These are phyloP conservation scores for Gymnorhina tibicen DNA, from an alignment of 2,113 vertebrate genomes.

Conservation along the genomic window DNA sequence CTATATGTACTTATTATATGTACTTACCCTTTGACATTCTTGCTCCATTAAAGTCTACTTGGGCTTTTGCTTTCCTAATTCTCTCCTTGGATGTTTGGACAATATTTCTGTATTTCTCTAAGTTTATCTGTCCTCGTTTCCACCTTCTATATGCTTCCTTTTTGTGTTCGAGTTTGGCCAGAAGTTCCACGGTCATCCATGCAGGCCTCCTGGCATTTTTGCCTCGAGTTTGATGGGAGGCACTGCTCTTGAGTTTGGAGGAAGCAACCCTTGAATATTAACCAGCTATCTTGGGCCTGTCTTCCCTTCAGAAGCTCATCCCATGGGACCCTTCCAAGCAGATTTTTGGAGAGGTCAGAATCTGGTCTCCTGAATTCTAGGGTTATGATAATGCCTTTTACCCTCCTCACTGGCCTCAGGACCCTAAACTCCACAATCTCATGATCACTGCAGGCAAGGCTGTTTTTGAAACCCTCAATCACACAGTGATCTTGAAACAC, in stretches of 20 bases:
- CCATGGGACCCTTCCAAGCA: neutral
- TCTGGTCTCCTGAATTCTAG: neutral
- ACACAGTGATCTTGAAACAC: neutral
- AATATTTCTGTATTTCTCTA: neutral
- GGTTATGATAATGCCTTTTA: neutral
- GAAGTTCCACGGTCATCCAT: neutral
- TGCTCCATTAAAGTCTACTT: neutral
- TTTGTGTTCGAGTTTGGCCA: neutral
- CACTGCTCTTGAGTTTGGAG: neutral
- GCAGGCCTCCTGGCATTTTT: neutral
- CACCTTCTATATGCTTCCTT: neutral
- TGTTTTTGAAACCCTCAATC: neutral
- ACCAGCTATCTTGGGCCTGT: neutral
- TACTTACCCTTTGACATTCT: neutral
- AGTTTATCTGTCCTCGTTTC: neutral
- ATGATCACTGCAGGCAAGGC: neutral
- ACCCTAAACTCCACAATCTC: neutral
- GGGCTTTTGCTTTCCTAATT: neutral
- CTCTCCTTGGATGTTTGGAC: neutral
- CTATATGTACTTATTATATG: neutral
- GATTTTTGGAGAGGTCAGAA: neutral
- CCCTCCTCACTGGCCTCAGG: neutral
- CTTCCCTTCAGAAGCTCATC: neutral
- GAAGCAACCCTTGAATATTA: neutral
- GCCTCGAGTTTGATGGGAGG: neutral